Evolutionary conservation across 2,113 vertebrate genomes (phyloP).

Genomic region (Sapajus apella): DNA sequence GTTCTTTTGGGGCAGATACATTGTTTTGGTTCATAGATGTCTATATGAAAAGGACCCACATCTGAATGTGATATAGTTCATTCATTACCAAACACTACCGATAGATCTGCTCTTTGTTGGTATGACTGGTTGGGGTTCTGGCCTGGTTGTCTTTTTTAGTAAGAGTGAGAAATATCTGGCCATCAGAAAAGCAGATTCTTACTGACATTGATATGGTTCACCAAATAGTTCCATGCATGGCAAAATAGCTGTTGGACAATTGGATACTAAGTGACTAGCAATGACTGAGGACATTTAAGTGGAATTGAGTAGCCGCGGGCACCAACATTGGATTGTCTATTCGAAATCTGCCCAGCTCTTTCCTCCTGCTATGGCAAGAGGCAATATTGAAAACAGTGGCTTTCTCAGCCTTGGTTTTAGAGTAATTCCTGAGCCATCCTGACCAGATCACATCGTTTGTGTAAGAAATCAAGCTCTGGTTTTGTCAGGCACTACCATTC

Average conservation of each 20-base stretch:
- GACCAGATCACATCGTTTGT: too few species aligned
- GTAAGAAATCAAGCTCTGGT: not conserved
- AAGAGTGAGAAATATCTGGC: not conserved
- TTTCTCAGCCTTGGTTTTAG: not conserved
- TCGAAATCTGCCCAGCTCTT: not conserved
- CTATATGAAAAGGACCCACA: not conserved
- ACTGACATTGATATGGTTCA: not conserved
- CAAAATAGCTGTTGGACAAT: not conserved
- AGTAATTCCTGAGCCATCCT: not conserved
- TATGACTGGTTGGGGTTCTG: too few species aligned
- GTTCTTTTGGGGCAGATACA: not conserved
- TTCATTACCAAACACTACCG: too few species aligned
- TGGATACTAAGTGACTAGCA: not conserved
- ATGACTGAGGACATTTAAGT: not conserved
- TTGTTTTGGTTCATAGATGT: not conserved
- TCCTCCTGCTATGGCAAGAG: not conserved
- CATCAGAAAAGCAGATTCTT: not conserved
- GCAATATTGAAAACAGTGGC: not conserved
- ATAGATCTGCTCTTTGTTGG: too few species aligned
- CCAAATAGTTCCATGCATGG: not conserved
- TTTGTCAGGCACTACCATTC: not conserved
- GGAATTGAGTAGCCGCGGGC: not conserved
- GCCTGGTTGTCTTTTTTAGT: not conserved
- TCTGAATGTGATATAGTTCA: not conserved
- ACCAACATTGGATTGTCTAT: not conserved